Base-by-base conservation (phyloP, 2,888 invertebrate genomes). In the Helleia helle region DNA sequence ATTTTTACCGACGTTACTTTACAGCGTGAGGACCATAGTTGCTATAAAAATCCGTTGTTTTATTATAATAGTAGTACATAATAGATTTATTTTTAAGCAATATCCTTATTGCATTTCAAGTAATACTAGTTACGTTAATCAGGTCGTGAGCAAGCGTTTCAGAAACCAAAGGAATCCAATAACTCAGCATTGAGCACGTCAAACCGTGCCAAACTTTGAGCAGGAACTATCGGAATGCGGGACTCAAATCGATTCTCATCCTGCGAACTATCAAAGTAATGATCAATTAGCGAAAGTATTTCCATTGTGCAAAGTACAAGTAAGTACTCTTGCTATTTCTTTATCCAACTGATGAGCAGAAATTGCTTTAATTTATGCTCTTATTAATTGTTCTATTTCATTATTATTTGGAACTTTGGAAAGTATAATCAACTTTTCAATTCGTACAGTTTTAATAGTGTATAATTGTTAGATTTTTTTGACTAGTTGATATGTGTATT, bases 241-340 rank as follows among this genome's bases (percentile, higher is more conserved):
- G n/a, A n/a, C n/a, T n/a, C n/a, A 52, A 56, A 56, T 47, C 49
- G 54, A 63, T 58, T 52, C 53, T 48, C 48, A 58, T 47, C 34
- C 44, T n/a, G n/a, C n/a, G 36, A 48, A 58, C 52, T 54, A 54
- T 62, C 48, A 42, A 45, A 53, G 50, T 66, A 66, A 66, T 64
- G 68, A 67, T 64, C 68, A 67, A 66, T 67, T 67, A 62, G 47
- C 45, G 39, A 44, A 45, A 44, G 50, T 52, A 57, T 61, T 58
- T 59, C 53, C 55, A 58, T 57, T 54, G 53, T 55, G 48, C 48
- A 22, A 22, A 22, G 42, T n/a, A n/a, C n/a, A 43, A 46, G 34
- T 43, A 43, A 46, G 34, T 43, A 40, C 18, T 43, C 40, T 11
- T 22, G 22, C 18, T 15, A 31, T 36, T 40, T 36, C 25, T 25